Percentiles rank a stretch among this genome's conserved stretches.
Evolutionary conservation across 2,888 invertebrate genomes (phyloP).

Genomic region (Morpho deidamia): DNA sequence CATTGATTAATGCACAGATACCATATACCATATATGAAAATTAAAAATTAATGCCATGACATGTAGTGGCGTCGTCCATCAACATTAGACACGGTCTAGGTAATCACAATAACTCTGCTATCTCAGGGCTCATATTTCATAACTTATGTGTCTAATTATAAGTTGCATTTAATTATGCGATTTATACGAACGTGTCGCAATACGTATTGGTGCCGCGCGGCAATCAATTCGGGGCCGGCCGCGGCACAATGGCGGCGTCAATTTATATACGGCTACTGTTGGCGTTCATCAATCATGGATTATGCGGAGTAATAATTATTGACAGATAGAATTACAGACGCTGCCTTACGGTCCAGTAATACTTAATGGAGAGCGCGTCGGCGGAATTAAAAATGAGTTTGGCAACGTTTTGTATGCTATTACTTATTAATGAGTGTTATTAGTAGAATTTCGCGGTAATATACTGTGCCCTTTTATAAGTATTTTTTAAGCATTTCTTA

Average conservation of each 20-base stretch:
- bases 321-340: conserved; percentile 48
- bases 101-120: conserved; percentile 38
- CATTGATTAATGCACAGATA: conserved; percentile 1
- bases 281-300: conserved; percentile 65
- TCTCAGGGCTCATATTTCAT: conserved; percentile 43
- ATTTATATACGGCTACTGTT: conserved; percentile 62
- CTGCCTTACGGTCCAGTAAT: conserved; percentile 16
- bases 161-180: conserved; percentile 50
- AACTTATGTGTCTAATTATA: conserved; percentile 53
- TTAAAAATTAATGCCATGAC: conserved; percentile 9
- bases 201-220: conserved; percentile 24
- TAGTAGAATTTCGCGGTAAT: not conserved
- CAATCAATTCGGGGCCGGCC: conserved; percentile 48
- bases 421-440: not conserved
- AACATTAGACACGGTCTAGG: conserved; percentile 27
- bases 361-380: conserved; percentile 18
- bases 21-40: not conserved
- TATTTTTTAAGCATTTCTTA: too few species aligned
- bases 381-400: conserved; percentile 22
- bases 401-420: conserved; percentile 17
- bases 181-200: conserved; percentile 25
- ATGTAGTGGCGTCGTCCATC: conserved; percentile 21
- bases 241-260: conserved; percentile 55
- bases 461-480: too few species aligned
- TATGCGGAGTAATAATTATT: conserved; percentile 64